Conservation (phyloP, 2,888 invertebrate genomes). For the Apoda limacodes region DNA sequence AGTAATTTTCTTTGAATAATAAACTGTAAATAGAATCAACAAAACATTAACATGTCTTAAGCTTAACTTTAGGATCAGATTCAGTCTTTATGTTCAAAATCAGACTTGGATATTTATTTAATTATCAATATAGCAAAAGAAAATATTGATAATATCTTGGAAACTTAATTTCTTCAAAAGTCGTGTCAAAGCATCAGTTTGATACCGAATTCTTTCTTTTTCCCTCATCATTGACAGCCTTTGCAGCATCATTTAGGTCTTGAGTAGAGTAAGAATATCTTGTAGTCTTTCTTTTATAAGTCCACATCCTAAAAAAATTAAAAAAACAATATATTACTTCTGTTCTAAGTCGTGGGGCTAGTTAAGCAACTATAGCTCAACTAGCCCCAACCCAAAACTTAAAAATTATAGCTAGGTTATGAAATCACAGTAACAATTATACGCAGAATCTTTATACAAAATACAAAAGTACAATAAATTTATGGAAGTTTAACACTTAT, state of each 20-base stretch:
- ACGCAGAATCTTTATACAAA: conserved; percentile 12
- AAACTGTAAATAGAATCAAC: conserved; percentile 14
- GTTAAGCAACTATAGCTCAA: conserved; percentile 16
- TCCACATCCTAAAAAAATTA: too few species aligned
- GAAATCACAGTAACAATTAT: conserved; percentile 14
- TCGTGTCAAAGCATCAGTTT: conserved; percentile 21
- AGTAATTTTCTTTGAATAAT: conserved; percentile 14
- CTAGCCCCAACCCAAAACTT: conserved; percentile 18
- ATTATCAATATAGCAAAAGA: too few species aligned
- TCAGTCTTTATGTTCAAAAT: conserved; percentile 12
- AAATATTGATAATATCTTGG: too few species aligned
- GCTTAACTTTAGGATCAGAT: conserved; percentile 7
- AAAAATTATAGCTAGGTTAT: conserved; percentile 17
- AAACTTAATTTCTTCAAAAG: conserved; percentile 20
- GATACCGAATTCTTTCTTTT: conserved; percentile 21
- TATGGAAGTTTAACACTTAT: conserved; percentile 15
- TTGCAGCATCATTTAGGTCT: conserved; percentile 18
- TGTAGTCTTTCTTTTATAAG: conserved; percentile 15
- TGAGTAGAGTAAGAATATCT: conserved; percentile 18
- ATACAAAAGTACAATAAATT: conserved; percentile 17
- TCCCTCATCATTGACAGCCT: conserved; percentile 16
- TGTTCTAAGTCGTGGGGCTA: too few species aligned
- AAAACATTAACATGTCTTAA: conserved; percentile 16
- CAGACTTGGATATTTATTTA: conserved; percentile 9
- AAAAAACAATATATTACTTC: too few species aligned